Base-by-base conservation (phyloP, 2,888 invertebrate species). In the Eulithis testata region DNA sequence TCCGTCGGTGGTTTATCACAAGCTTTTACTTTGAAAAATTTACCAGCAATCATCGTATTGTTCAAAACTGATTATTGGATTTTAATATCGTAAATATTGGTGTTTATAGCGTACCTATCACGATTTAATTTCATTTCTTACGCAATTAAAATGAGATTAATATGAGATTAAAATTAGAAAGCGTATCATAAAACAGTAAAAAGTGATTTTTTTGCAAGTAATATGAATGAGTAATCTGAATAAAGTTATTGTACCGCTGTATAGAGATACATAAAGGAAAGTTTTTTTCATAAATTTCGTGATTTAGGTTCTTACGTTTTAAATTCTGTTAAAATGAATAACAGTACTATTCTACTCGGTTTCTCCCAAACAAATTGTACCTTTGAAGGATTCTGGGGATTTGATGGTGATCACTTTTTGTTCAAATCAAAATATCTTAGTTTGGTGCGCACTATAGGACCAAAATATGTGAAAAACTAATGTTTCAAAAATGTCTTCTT, bases 111-210 rank as follows among this genome's bases (percentile, higher is more conserved):
- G 37, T 56, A 21, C 21, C 21, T 21, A 55, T 47, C 52, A 68
- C 73, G 62, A 58, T 65, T 53, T n/a, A 61, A 63, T 63, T 65
- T 65, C 11, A 60, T 57, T 55, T 51, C 21, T 49, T 63, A 57
- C 65, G 27, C 87, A 87, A 88, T 91, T 85, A 88, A 89, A 89
- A 80, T 80, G 75, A 86, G 89, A 91, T 91, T 90, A 89, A 90
- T 89, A 76, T 84, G 76, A 86, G 89, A 91, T 91, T 90, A 89
- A 90, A 89, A 76, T 84, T 87, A 88, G 84, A 89, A 82, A 85
- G 86, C 90, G 90, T 90, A 83, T 87, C 89, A 88, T 82, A 81
- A 86, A 80, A 81, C 87, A 81, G 79, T 91, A 89, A 90, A 90
- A 85, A 75, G 75, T 82, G 83, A 81, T 84, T 81, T 81, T 66